Evolutionary conservation across 2,888 invertebrate genomes (phyloP).

Genomic region (Embidobia sp.): DNA sequence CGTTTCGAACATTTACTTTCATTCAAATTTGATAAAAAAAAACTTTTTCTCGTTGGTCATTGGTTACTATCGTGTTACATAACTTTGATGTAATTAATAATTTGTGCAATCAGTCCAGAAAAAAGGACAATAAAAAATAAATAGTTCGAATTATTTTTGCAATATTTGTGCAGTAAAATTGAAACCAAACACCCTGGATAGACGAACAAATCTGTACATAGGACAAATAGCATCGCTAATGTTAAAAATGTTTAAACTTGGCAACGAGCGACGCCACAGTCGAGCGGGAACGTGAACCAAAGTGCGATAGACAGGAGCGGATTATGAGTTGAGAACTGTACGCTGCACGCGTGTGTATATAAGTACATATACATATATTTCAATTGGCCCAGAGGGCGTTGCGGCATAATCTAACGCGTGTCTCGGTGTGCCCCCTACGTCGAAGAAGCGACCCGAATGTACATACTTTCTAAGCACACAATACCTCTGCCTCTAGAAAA

Average conservation of each 20-base stretch:
- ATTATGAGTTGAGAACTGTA: constrained; percentile 20
- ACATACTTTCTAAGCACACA: too few species aligned
- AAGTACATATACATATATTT: constrained; percentile 29
- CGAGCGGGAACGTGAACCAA: constrained; percentile 52
- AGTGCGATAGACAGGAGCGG: constrained; percentile 44
- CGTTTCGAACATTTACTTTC: too few species aligned
- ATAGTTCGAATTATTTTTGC: too few species aligned
- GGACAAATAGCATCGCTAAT: constrained; percentile 12
- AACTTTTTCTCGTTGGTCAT: too few species aligned
- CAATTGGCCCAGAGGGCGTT: not conserved
- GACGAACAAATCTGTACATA: constrained; percentile 35
- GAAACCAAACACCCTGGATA: constrained; percentile 14
- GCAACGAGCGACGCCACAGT: constrained; percentile 13
- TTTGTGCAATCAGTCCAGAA: too few species aligned
- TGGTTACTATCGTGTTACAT: too few species aligned
- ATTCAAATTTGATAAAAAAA: too few species aligned
- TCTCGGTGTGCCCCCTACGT: too few species aligned
- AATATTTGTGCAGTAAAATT: too few species aligned
- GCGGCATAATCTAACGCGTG: constrained; percentile 46
- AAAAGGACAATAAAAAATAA: too few species aligned
- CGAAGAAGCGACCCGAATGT: constrained; percentile 19
- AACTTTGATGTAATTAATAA: too few species aligned
- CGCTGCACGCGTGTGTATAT: constrained; percentile 27
- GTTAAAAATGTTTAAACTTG: constrained; percentile 16
- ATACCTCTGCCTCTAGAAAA: too few species aligned